Conservation (phyloP, 2,797 vertebrate genomes). For the Pitangus sulphuratus region DNA sequence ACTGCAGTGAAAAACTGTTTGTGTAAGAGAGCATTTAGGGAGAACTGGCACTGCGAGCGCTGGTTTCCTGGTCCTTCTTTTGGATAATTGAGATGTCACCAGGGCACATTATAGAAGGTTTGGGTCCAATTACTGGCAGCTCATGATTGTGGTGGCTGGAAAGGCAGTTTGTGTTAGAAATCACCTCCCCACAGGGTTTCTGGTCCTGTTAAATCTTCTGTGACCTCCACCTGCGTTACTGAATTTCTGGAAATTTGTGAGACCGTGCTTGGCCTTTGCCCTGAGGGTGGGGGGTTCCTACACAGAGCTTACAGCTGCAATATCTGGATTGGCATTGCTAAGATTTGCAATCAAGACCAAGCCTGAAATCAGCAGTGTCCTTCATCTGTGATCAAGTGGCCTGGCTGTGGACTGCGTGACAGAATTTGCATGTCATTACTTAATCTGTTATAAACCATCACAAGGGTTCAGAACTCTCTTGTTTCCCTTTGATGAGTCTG, state of each 20-base stretch:
- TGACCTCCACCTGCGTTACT: not conserved
- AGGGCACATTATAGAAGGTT: not conserved
- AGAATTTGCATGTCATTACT: conserved; percentile 59
- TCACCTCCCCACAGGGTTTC: not conserved
- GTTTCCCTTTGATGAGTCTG: conserved; percentile 23
- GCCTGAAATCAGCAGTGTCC: conserved; percentile 14
- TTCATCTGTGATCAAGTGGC: conserved; percentile 16
- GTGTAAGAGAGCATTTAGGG: not conserved
- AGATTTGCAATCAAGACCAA: conserved; percentile 17
- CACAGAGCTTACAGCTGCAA: not conserved
- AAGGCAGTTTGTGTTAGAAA: not conserved
- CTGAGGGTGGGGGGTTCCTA: not conserved
- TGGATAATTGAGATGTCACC: conserved; percentile 14
- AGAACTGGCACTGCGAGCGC: not conserved
- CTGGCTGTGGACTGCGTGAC: conserved; percentile 5
- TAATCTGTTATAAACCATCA: conserved; percentile 23
- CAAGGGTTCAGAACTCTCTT: conserved; percentile 11
- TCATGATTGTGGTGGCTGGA: not conserved
- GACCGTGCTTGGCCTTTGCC: not conserved
- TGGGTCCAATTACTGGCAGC: not conserved
- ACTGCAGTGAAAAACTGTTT: not conserved
- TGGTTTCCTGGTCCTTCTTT: not conserved
- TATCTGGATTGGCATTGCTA: not conserved
- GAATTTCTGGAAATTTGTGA: not conserved
- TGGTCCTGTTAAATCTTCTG: not conserved